phyloP scores from a whole-genome alignment of 2,113 vertebrate species.

The Chitala chitala region DNA sequence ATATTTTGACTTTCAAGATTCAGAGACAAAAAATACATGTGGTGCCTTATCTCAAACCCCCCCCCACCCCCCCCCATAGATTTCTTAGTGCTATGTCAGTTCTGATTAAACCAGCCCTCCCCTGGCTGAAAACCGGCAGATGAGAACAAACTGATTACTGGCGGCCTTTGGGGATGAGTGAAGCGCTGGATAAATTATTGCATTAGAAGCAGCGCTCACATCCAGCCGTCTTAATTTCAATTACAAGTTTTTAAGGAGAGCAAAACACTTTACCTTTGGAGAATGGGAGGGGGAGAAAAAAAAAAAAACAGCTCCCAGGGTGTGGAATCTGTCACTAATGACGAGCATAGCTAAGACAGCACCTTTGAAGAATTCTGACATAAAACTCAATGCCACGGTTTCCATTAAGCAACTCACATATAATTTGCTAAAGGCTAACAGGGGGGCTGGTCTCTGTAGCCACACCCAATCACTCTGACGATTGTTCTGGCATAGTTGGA shows the following conservation, averaged over 20 bases:
- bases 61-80: slow-evolving; percentile 48
- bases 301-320: slow-evolving; percentile 52
- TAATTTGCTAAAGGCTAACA: slow-evolving; percentile 51
- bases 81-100: slow-evolving; percentile 50
- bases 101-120: slow-evolving; percentile 60
- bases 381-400: slow-evolving; percentile 63
- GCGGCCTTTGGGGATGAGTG: slow-evolving; percentile 60
- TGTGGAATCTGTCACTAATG: slow-evolving; percentile 58
- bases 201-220: slow-evolving; percentile 49
- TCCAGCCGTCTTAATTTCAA: slow-evolving; percentile 39
- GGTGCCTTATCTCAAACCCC: no score
- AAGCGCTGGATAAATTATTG: slow-evolving; percentile 65
- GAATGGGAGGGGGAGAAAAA: slow-evolving; percentile 35
- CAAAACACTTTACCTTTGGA: slow-evolving; percentile 49
- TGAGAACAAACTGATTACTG: slow-evolving; percentile 70
- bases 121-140: slow-evolving; percentile 58
- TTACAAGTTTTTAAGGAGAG: slow-evolving; percentile 27
- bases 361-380: slow-evolving; percentile 68
- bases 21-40: slow-evolving; percentile 62
- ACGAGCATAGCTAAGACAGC: slow-evolving; percentile 56
- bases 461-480: slow-evolving; percentile 66
- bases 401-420: slow-evolving; percentile 64
- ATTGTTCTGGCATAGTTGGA: slow-evolving; percentile 52
- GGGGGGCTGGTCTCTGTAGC: slow-evolving; percentile 60
- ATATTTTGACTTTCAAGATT: slow-evolving; percentile 28